Base-by-base conservation (phyloP, 1,140 invertebrate genomes). In the Stegodyphus dumicola region DNA sequence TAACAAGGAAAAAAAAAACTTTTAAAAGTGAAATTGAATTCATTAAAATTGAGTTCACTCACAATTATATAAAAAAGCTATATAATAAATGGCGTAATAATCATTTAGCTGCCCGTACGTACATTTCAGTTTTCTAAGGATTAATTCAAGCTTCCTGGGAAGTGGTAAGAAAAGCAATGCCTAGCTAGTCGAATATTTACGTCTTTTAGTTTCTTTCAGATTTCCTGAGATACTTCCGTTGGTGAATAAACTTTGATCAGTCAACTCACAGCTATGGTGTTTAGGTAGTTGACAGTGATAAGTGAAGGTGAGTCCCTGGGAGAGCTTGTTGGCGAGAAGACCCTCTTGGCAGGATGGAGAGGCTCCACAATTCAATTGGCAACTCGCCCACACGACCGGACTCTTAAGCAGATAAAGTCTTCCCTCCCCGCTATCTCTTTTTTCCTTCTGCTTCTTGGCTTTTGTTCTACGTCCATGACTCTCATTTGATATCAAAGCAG, bases 321-420 rank as follows among this genome's bases (percentile, higher is more conserved):
- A n/a, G 33, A 33, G 33, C 11, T 9, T 49, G 11, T 71, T 71
- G 69, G 69, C 33, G 69, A 49, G 51, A 71, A 48, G 51, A 48
- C 33, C 69, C 49, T 13, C 69, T 71, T 71, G 69, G 33, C 69
- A 49, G 33, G 33, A 48, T 52, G 10, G 69, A 71, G 69, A 7
- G 69, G 49, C 33, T 11, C 33, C 69, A 33, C 69, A 71, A 71
- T 49, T 71, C 33, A 71, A 71, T 71, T 71, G 69, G 69, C 69
- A 71, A 71, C 69, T 71, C 51, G 69, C 69, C 69, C 7, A 52
- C 69, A 52, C 11, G 69, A 71, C 69, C 69, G 10, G 69, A 71
- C 69, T 71, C 69, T 71, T 49, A 71, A 71, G 33, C 69, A 71
- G 69, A 71, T 71, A 48, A 71, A 48, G 33, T 52, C 69, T 49